These are phyloP conservation scores for Phengaris alcon DNA, from an alignment of 2,888 invertebrate genomes.

Conservation along the genomic window DNA sequence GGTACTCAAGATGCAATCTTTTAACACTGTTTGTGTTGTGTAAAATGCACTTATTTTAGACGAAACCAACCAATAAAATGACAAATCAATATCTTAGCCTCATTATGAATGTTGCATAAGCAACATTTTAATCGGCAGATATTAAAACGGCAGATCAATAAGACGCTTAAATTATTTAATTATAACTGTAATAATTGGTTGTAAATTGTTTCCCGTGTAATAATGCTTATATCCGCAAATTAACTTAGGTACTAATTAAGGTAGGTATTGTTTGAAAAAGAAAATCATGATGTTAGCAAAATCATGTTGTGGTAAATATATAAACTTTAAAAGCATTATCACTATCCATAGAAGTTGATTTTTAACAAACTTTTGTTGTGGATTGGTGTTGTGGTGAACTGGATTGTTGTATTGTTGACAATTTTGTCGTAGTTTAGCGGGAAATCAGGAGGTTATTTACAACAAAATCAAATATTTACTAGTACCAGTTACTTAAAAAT, in stretches of 20 bases:
- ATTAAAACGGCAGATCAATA: no score
- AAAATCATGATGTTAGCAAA: neutral
- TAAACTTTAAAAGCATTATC: neutral
- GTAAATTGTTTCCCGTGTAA: neutral
- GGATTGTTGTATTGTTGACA: neutral
- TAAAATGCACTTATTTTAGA: no score
- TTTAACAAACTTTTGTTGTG: neutral
- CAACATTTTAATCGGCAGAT: no score
- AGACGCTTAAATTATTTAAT: neutral
- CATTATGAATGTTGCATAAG: neutral
- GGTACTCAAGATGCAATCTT: neutral
- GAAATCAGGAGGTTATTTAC: no score
- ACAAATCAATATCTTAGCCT: neutral
- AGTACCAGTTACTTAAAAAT: no score
- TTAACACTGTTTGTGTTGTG: neutral
- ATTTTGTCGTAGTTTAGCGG: no score
- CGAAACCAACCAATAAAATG: neutral
- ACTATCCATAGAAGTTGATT: neutral
- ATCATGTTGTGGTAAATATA: neutral
- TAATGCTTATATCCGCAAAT: neutral
- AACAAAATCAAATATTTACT: no score
- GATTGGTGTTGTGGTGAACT: no score
- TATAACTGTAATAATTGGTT: neutral
- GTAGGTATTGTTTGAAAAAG: neutral
- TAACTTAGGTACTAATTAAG: neutral